These are phyloP conservation scores for Sinodicranocentrus sp. DNA, from an alignment of 2,888 invertebrate genomes.

Conservation along the genomic window DNA sequence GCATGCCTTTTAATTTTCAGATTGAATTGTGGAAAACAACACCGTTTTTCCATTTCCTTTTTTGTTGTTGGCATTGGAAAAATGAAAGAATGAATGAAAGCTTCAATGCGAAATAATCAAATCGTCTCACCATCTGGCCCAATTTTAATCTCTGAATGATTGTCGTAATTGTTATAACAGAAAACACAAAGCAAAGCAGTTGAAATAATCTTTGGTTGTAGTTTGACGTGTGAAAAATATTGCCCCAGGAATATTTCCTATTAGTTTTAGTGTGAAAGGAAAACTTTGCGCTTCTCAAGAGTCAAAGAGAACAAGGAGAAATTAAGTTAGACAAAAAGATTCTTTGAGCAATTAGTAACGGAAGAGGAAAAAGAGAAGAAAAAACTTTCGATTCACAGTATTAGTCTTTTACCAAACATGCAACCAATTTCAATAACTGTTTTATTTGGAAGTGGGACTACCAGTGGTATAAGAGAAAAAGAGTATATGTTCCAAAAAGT, in stretches of 20 bases:
- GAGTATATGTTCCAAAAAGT: slow-evolving; percentile 51
- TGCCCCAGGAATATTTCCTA: not conserved
- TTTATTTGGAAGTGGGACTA: too few species aligned
- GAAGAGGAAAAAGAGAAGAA: slow-evolving; percentile 14
- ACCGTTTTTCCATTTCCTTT: not conserved
- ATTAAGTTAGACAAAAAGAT: slow-evolving; percentile 49
- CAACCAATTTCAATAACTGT: slow-evolving; percentile 50
- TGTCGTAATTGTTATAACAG: slow-evolving; percentile 18
- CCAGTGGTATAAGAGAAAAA: not conserved
- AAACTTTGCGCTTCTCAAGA: slow-evolving; percentile 8
- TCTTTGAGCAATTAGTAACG: slow-evolving; percentile 51
- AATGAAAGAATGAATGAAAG: not conserved
- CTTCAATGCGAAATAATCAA: not conserved
- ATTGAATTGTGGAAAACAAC: not conserved
- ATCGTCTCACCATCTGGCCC: slow-evolving; percentile 38
- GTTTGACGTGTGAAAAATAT: not conserved
- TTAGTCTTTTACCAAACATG: slow-evolving; percentile 42
- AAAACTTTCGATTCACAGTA: slow-evolving; percentile 39
- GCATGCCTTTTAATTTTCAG: too few species aligned
- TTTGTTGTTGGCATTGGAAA: not conserved
- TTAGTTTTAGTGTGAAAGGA: not conserved
- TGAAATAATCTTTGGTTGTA: not conserved
- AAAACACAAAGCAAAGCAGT: slow-evolving; percentile 1
- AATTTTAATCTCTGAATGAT: slow-evolving; percentile 38
- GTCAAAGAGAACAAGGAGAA: slow-evolving; percentile 1